Evolutionary conservation across 2,888 invertebrate species (phyloP), one percentile per base, ranked within the genome.

Genomic region (Mamestra brassicae): DNA sequence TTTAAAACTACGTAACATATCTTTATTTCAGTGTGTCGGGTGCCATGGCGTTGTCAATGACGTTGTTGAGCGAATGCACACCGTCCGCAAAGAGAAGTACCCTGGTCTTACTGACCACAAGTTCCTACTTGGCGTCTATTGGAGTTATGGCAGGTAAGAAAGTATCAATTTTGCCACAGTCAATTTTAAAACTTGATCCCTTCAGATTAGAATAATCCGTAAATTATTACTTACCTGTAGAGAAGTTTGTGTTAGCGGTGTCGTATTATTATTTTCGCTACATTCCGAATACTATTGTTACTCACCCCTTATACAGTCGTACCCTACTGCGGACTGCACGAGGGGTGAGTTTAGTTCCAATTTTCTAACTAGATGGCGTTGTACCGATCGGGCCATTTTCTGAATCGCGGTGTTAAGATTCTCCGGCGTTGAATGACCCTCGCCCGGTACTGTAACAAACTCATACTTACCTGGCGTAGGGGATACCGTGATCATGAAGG

Each of bases 51-150:
- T 73, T 96, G 4, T 87, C 92, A 0, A 70, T 94, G 17, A 94
- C 96, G 0, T 68, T 95, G n/a, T 84, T 96, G 1, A 93, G 95
- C 47, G 96, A 96, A 77, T 92, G 92, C 54, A 95, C 94, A 1
- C 94, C 94, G 0, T 72, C 77, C 8, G 81, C 80, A 0, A 90
- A 90, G 54, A 87, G 96, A 47, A 91, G 91, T 8, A 75, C 84
- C 0, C 67, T 95, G 42, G 90, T 96, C 2, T 84, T 94, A 3
- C 78, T 94, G 5, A 91, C 93, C 0, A 93, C 90, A 45, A 92
- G 92, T 50, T 85, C 94, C 1, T 93, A 93, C 69, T 82, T 95
- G 8, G 15, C 70, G 0, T 81, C 90, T 8, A 89, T 89, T 0
- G 95, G 95, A 45, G 1, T 90, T 0, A 95, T 96, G 95, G 95